Percentiles rank a stretch among this genome's conserved stretches.
These are phyloP conservation scores for Spheniscus mendiculus DNA, from an alignment of 2,113 vertebrate genomes.

Conservation along the genomic window DNA sequence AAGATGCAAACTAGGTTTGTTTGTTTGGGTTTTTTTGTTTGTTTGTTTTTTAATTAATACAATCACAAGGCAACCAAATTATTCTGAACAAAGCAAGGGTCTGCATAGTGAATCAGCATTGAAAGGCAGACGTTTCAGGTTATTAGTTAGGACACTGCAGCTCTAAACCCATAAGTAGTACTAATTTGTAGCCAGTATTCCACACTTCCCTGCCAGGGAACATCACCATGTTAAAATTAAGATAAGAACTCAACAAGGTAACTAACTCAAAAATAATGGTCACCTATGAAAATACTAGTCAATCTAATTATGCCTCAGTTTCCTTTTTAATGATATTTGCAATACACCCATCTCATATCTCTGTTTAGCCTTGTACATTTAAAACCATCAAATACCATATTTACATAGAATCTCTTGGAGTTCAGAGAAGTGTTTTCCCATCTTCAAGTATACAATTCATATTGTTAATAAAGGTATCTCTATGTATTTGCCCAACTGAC, in stretches of 20 bases:
- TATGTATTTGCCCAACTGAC: not conserved
- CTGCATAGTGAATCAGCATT: not conserved
- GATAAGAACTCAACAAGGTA: not conserved
- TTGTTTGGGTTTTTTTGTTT: not conserved
- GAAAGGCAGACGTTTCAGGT: not conserved
- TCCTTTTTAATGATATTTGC: not conserved
- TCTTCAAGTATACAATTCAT: not conserved
- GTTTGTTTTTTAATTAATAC: not conserved
- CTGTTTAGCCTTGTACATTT: not conserved
- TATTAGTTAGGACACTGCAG: not conserved
- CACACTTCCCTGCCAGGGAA: not conserved
- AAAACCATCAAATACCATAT: not conserved
- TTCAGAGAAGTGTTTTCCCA: not conserved
- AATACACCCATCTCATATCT: not conserved
- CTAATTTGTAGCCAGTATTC: not conserved
- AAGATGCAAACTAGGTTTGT: not conserved
- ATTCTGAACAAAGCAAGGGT: not conserved
- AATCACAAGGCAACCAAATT: not conserved
- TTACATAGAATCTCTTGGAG: not conserved
- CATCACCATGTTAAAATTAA: not conserved
- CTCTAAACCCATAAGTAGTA: not conserved
- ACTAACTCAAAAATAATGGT: not conserved
- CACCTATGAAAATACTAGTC: not conserved
- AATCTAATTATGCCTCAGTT: not conserved
- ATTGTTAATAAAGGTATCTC: not conserved